A percentile compares a stretch with the other conserved stretches of the same genome.
Conservation (phyloP, 2,113 vertebrate species). For the Myotis yumanensis region DNA sequence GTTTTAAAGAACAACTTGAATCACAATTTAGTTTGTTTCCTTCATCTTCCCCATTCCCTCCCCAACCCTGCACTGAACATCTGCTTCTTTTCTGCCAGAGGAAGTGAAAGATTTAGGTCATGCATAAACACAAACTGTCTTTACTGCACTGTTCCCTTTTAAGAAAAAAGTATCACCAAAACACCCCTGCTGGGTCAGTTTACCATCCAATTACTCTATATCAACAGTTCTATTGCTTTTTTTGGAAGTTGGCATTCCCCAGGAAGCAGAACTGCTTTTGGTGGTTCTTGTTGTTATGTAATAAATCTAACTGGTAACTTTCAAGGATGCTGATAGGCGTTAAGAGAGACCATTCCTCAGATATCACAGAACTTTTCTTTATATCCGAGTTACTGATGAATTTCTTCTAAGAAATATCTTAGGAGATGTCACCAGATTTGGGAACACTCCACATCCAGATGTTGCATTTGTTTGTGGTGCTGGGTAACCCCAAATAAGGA, state of each 20-base stretch:
- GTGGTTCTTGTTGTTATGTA: neutral
- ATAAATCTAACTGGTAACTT: neutral
- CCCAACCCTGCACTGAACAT: conserved; percentile 36
- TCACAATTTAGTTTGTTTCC: conserved; percentile 33
- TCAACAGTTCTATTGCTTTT: neutral
- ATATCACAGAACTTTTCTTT: conserved; percentile 12
- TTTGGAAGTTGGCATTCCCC: conserved; percentile 51
- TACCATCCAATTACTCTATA: neutral
- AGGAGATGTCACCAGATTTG: neutral
- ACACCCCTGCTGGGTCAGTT: neutral
- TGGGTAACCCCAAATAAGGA: neutral
- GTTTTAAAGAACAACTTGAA: conserved; percentile 28
- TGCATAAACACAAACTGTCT: conserved; percentile 54
- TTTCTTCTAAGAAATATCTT: neutral
- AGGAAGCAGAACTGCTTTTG: conserved; percentile 42
- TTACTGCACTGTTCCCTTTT: conserved; percentile 58
- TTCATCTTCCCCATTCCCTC: neutral
- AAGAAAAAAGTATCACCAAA: conserved; percentile 22
- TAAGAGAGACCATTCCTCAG: neutral
- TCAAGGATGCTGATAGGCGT: neutral
- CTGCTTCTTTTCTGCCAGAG: conserved; percentile 64
- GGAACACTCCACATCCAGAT: neutral
- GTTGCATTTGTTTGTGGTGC: neutral
- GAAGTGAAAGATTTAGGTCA: conserved; percentile 77
- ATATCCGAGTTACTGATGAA: neutral